These are phyloP conservation scores for Ditylenchus dipsaci DNA, from an alignment of 1,140 invertebrate species.

Conservation along the genomic window DNA sequence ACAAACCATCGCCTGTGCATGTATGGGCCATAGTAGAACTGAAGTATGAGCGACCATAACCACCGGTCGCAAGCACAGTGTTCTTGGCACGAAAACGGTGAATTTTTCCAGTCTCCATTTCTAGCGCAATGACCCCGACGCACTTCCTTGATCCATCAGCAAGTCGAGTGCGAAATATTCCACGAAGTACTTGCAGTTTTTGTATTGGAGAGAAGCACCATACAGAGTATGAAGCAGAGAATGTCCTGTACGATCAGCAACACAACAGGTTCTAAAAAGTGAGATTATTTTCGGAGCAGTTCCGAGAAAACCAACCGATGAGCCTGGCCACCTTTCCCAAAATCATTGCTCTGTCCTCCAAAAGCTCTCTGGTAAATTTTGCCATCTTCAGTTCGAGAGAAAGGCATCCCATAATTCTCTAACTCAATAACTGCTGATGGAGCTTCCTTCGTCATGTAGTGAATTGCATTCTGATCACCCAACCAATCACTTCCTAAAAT, in stretches of 20 bases:
- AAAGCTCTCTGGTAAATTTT: slow-evolving; percentile 97
- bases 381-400: slow-evolving; percentile 83
- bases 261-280: slow-evolving; percentile 63
- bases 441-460: slow-evolving; percentile 95
- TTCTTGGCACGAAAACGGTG: slow-evolving; percentile 78
- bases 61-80: slow-evolving; percentile 69
- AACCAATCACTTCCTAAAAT: slow-evolving; percentile 83
- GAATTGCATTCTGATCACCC: slow-evolving; percentile 93
- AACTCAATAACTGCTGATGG: slow-evolving; percentile 91
- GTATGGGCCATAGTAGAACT: slow-evolving; percentile 98
- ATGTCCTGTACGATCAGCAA: slow-evolving; percentile 85
- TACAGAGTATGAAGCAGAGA: slow-evolving; percentile 94
- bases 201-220: slow-evolving; percentile 88
- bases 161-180: slow-evolving; percentile 97
- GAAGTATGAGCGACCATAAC: slow-evolving; percentile 85
- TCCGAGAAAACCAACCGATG: slow-evolving; percentile 64
- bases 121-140: slow-evolving; percentile 79
- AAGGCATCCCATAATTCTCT: slow-evolving; percentile 96
- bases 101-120: slow-evolving; percentile 92
- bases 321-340: slow-evolving; percentile 91
- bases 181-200: slow-evolving; percentile 93
- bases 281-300: background rate
- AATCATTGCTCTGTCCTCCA: slow-evolving; percentile 90
- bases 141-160: slow-evolving; percentile 80
- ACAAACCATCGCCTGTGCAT: slow-evolving; percentile 72